Evolutionary conservation across 1,140 invertebrate genomes (phyloP).

Genomic region (Daktulosphaira vitifoliae): DNA sequence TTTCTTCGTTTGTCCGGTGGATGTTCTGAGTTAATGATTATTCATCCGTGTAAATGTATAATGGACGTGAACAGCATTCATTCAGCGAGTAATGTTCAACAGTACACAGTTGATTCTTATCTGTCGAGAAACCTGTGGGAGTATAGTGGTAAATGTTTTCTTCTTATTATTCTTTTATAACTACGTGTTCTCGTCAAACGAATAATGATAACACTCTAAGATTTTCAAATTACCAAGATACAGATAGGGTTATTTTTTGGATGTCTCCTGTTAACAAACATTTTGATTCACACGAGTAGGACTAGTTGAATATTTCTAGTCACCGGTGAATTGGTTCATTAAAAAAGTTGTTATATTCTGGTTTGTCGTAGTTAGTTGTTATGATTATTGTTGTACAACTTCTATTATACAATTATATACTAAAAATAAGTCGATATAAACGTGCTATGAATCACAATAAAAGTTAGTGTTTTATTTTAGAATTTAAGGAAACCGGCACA

Average conservation of each 20-base stretch:
- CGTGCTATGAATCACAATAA: constrained; percentile 4
- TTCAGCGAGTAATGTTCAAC: background rate
- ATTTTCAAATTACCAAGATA: no score
- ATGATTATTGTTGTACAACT: no score
- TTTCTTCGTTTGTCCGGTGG: constrained; percentile 26
- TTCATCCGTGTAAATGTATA: constrained; percentile 27
- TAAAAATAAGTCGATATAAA: background rate
- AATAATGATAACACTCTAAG: no score
- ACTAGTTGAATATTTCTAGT: background rate
- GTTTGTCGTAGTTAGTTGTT: background rate
- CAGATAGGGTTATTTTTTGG: no score
- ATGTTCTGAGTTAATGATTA: constrained; percentile 21
- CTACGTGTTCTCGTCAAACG: background rate
- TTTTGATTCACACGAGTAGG: background rate
- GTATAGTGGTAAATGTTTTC: constrained; percentile 4
- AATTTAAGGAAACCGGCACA: no score
- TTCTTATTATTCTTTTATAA: constrained; percentile 1
- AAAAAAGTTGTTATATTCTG: background rate
- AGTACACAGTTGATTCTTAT: background rate
- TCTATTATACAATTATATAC: no score
- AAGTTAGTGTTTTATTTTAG: background rate
- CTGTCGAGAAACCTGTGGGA: constrained; percentile 12
- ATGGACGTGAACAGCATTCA: constrained; percentile 25
- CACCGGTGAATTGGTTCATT: constrained; percentile 14
- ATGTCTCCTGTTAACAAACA: background rate